These are phyloP conservation scores for Parazoanthus swiftii DNA, from an alignment of 92 coral and sea anemone species.

Conservation along the genomic window DNA sequence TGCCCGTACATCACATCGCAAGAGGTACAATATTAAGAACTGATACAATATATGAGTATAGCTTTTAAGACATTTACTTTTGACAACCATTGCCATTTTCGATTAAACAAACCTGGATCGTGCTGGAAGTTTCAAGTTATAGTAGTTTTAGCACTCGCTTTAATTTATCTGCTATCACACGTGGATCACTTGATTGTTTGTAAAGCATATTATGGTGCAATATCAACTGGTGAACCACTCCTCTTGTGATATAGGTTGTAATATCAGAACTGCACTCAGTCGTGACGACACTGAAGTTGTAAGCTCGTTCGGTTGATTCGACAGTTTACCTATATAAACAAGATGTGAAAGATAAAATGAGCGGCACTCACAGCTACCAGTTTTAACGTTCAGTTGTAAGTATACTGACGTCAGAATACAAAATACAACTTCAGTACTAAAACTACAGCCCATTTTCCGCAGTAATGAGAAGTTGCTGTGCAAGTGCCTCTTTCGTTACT, in stretches of 20 bases:
- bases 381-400: neutral
- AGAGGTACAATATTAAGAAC: slow-evolving; percentile 55
- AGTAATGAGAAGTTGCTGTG: no score
- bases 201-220: neutral
- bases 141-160: neutral
- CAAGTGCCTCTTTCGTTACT: no score
- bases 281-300: neutral
- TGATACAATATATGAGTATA: neutral
- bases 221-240: neutral
- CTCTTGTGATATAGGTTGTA: neutral
- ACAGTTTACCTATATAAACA: neutral
- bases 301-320: neutral
- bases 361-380: neutral
- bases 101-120: neutral
- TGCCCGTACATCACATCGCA: slow-evolving; percentile 91
- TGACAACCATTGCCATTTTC: neutral
- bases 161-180: neutral
- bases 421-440: no score
- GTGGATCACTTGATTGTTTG: neutral
- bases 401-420: neutral
- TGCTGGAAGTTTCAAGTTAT: neutral
- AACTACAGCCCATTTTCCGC: no score
- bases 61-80: neutral
- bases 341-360: neutral
- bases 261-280: slow-evolving; percentile 4